These are phyloP conservation scores for Drusus annulatus DNA, from an alignment of 1,140 invertebrate genomes.

Conservation along the genomic window DNA sequence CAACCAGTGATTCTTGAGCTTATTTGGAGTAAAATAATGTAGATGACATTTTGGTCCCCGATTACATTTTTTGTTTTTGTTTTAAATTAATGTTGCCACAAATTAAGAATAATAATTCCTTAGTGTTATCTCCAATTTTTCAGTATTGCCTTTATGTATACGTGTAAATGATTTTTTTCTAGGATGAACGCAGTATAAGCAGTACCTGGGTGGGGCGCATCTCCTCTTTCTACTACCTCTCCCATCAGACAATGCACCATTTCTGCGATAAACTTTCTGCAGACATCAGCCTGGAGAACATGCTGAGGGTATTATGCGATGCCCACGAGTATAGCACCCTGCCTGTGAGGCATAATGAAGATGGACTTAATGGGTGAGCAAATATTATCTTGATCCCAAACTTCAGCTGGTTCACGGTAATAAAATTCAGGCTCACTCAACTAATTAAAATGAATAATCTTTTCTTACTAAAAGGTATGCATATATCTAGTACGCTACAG, in stretches of 20 bases:
- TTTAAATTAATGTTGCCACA: too few species aligned
- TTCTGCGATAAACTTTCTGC: slow-evolving; percentile 81
- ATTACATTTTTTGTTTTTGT: too few species aligned
- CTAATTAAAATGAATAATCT: too few species aligned
- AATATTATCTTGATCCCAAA: slow-evolving; percentile 46
- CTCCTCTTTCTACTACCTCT: slow-evolving; percentile 98
- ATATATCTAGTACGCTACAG: too few species aligned
- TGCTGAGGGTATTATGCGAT: slow-evolving; percentile 87
- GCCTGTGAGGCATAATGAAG: slow-evolving; percentile 98
- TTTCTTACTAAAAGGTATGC: too few species aligned
- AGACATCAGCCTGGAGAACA: slow-evolving; percentile 79
- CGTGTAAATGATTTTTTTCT: slow-evolving; percentile 52
- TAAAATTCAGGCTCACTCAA: neutral
- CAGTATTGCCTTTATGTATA: too few species aligned
- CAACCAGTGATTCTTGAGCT: too few species aligned
- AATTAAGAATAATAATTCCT: too few species aligned
- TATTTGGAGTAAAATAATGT: too few species aligned
- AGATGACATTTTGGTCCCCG: too few species aligned
- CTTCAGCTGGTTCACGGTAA: neutral
- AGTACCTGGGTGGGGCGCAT: slow-evolving; percentile 94
- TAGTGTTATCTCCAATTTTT: too few species aligned
- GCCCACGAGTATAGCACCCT: slow-evolving; percentile 94
- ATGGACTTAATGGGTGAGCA: slow-evolving; percentile 89
- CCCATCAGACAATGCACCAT: slow-evolving; percentile 90
- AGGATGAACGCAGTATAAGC: slow-evolving; percentile 81